phyloP scores from a whole-genome alignment of 1,140 invertebrate species.

The Metaphire vulgaris region DNA sequence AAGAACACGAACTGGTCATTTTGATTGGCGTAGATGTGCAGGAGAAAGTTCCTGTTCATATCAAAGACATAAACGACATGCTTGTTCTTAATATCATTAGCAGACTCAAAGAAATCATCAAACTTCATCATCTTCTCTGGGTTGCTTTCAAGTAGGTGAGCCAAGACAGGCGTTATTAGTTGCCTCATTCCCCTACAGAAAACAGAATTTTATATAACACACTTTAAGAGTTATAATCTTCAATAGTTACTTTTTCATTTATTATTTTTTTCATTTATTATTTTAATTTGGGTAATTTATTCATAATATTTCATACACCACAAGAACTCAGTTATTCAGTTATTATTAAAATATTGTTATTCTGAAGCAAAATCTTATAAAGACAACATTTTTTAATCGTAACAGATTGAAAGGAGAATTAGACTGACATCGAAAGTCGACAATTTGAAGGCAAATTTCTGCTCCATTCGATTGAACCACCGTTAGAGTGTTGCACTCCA shows the following conservation, averaged over 20 bases:
- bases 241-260: too few relatives aligned
- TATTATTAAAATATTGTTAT: too few relatives aligned
- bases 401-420: too few relatives aligned
- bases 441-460: constrained; percentile 76
- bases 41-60: background rate
- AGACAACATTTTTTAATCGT: too few relatives aligned
- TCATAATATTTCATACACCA: too few relatives aligned
- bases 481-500: constrained; percentile 79
- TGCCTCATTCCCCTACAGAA: constrained; percentile 63
- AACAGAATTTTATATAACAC: constrained; percentile 50
- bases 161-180: background rate
- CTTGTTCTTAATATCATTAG: background rate
- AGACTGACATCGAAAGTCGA: constrained; percentile 62
- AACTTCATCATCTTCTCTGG: background rate
- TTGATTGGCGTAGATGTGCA: background rate
- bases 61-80: background rate
- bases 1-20: background rate
- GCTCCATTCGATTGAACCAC: constrained; percentile 86
- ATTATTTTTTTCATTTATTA: too few relatives aligned
- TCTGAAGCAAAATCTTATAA: too few relatives aligned
- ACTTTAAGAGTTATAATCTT: constrained; percentile 24
- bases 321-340: too few relatives aligned
- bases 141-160: background rate
- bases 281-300: too few relatives aligned
- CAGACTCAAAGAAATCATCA: background rate